These are phyloP conservation scores for Byasa hedistus DNA, from an alignment of 2,888 invertebrate species.

Conservation along the genomic window DNA sequence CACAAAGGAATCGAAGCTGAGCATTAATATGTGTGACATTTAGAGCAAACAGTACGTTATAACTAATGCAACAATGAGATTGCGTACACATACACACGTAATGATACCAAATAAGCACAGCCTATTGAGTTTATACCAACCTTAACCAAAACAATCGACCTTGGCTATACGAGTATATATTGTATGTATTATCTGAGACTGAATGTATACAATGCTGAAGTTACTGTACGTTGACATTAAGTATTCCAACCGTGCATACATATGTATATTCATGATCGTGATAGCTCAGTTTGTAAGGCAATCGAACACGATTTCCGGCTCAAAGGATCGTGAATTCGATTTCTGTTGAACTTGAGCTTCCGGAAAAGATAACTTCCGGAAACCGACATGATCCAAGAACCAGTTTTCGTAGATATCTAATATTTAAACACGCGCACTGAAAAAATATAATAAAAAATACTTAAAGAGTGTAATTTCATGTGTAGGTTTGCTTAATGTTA, in stretches of 20 bases:
- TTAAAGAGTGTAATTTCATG: too few species aligned
- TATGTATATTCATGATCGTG: too few species aligned
- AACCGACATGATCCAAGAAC: too few species aligned
- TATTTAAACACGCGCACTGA: too few species aligned
- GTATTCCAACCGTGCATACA: background rate
- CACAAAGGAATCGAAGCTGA: background rate
- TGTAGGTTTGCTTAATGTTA: too few species aligned
- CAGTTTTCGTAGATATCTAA: too few species aligned
- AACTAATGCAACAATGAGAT: slow-evolving; percentile 3
- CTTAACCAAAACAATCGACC: slow-evolving; percentile 16
- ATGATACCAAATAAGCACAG: slow-evolving; percentile 13
- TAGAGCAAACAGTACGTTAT: background rate
- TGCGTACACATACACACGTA: slow-evolving; percentile 1
- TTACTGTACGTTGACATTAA: background rate
- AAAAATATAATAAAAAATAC: too few species aligned
- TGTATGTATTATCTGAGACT: background rate
- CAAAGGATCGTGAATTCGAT: too few species aligned
- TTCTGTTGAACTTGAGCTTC: too few species aligned
- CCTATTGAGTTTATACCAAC: slow-evolving; percentile 20
- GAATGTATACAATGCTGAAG: background rate
- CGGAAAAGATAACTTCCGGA: too few species aligned
- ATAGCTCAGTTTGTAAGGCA: too few species aligned
- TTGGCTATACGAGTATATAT: slow-evolving; percentile 1
- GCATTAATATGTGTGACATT: background rate
- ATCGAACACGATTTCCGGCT: too few species aligned